phyloP scores from a whole-genome alignment of 2,797 vertebrate species.

The Coregonus ussuriensis region DNA sequence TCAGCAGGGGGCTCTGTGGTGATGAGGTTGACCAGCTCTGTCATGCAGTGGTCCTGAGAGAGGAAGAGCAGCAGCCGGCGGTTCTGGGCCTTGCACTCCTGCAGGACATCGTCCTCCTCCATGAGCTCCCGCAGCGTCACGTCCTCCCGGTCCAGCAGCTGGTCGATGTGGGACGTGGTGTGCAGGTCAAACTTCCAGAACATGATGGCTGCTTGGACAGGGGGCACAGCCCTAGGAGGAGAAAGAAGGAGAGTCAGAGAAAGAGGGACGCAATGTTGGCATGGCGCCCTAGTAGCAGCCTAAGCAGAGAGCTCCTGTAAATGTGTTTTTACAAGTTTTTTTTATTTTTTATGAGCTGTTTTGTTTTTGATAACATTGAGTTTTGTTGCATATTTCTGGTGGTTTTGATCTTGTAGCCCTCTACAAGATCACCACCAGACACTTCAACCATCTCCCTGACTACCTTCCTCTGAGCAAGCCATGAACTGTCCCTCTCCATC shows the following conservation, averaged over 20 bases:
- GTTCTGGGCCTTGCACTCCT: slow-evolving; percentile 98
- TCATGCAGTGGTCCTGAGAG: slow-evolving; percentile 92
- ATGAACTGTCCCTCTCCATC: too few relatives aligned
- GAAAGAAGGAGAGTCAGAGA: background rate
- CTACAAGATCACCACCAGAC: too few relatives aligned
- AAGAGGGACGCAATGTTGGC: background rate
- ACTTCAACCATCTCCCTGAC: too few relatives aligned
- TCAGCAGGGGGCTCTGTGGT: slow-evolving; percentile 89
- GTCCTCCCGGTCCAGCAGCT: slow-evolving; percentile 94
- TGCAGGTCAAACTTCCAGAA: slow-evolving; percentile 99
- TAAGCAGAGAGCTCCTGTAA: too few relatives aligned
- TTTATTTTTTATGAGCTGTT: too few relatives aligned
- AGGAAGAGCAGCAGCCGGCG: slow-evolving; percentile 92
- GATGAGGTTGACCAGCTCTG: slow-evolving; percentile 91
- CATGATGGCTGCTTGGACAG: slow-evolving; percentile 82
- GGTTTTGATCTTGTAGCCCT: too few relatives aligned
- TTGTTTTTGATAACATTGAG: too few relatives aligned
- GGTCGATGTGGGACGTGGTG: slow-evolving; percentile 95
- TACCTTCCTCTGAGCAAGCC: too few relatives aligned
- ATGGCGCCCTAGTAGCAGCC: too few relatives aligned
- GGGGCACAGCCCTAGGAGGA: slow-evolving; percentile 72
- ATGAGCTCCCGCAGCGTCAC: slow-evolving; percentile 92
- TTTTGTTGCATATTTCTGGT: too few relatives aligned
- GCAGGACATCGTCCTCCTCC: slow-evolving; percentile 96
- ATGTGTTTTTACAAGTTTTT: too few relatives aligned